These are phyloP conservation scores for Syngnathus rostellatus DNA, from an alignment of 2,797 vertebrate genomes.

Conservation along the genomic window DNA sequence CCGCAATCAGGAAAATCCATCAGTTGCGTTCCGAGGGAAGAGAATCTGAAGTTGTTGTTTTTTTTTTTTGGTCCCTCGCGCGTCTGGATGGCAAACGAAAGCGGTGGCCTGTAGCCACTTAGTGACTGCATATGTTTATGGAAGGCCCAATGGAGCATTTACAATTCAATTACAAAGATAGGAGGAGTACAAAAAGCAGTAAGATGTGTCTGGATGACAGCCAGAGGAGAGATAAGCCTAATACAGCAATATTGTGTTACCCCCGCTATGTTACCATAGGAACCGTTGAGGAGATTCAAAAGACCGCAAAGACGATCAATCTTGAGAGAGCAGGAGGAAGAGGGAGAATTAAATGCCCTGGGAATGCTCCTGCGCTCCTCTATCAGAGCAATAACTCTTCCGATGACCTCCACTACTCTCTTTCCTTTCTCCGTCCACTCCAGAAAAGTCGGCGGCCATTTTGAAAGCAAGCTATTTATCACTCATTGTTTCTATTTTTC, in stretches of 20 bases:
- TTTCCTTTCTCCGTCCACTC: conserved; percentile 20
- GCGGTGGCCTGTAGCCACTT: conserved; percentile 50
- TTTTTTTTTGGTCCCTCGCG: conserved; percentile 34
- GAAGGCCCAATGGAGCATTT: conserved; percentile 66
- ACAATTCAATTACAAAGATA: conserved; percentile 76
- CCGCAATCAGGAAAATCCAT: conserved; percentile 64
- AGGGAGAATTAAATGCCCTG: conserved; percentile 73
- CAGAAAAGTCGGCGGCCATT: conserved; percentile 31
- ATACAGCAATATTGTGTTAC: conserved; percentile 79
- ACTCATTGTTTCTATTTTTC: conserved; percentile 16
- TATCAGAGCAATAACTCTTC: conserved; percentile 71
- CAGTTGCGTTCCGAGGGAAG: conserved; percentile 56
- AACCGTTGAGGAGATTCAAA: conserved; percentile 72
- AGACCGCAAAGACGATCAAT: conserved; percentile 76
- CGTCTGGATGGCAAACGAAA: conserved; percentile 44
- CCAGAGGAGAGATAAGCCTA: conserved; percentile 73
- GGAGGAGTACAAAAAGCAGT: conserved; percentile 40
- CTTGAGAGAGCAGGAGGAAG: conserved; percentile 66
- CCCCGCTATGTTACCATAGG: conserved; percentile 72
- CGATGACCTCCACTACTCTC: conserved; percentile 64
- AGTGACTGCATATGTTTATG: conserved; percentile 66
- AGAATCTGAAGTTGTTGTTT: conserved; percentile 57
- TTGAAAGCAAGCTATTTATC: conserved; percentile 47
- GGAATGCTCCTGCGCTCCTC: conserved; percentile 70
- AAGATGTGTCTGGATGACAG: conserved; percentile 70